Conservation (phyloP, 2,797 vertebrate species). For the Loris lydekkerianus region DNA sequence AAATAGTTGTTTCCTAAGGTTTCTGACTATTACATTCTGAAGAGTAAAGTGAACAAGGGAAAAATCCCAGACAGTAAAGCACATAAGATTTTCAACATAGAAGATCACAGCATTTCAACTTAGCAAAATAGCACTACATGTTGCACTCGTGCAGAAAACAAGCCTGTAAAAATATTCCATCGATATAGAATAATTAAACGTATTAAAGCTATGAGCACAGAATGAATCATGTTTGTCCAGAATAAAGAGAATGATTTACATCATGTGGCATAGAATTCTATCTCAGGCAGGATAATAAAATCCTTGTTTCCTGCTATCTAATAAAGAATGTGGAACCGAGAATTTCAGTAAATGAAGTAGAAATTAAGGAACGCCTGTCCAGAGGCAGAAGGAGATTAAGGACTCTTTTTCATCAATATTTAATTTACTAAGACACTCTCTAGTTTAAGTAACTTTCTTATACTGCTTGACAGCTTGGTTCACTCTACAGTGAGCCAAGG, state of each 20-base stretch:
- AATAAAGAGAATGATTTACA: slow-evolving; percentile 28
- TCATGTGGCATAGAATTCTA: neutral
- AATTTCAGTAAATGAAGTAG: slow-evolving; percentile 83
- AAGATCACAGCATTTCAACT: slow-evolving; percentile 36
- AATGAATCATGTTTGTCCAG: slow-evolving; percentile 53
- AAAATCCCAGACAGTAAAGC: slow-evolving; percentile 18
- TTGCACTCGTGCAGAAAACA: neutral
- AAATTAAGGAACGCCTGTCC: slow-evolving; percentile 79
- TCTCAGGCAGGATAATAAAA: slow-evolving; percentile 49
- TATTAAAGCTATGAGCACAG: slow-evolving; percentile 34
- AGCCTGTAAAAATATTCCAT: slow-evolving; percentile 52
- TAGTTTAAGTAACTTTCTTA: slow-evolving; percentile 82
- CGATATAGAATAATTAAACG: slow-evolving; percentile 41
- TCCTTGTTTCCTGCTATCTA: slow-evolving; percentile 78
- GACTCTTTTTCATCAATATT: slow-evolving; percentile 81
- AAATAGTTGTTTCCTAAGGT: slow-evolving; percentile 2
- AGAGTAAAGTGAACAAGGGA: slow-evolving; percentile 25
- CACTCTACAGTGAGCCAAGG: slow-evolving; percentile 67
- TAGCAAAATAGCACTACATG: slow-evolving; percentile 3
- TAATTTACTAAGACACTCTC: slow-evolving; percentile 84
- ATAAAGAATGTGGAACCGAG: slow-evolving; percentile 78
- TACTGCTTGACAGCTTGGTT: slow-evolving; percentile 83
- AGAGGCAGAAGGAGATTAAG: slow-evolving; percentile 80
- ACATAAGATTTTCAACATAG: neutral
- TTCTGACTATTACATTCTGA: slow-evolving; percentile 34